Evolutionary conservation across 2,888 invertebrate genomes (phyloP).

Genomic region (Eristalis arbustorum): DNA sequence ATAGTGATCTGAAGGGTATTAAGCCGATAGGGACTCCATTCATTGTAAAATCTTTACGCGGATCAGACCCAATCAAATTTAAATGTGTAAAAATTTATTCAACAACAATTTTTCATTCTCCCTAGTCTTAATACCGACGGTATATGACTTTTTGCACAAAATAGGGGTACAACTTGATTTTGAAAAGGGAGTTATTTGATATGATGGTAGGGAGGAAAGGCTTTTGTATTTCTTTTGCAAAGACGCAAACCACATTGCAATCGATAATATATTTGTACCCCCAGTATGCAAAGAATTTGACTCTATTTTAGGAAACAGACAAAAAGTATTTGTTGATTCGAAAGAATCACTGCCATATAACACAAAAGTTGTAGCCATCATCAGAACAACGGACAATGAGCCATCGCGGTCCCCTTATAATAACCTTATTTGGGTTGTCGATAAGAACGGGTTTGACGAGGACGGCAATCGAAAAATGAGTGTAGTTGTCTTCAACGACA

Average conservation of each 20-base stretch:
- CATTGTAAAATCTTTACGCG: slow-evolving; percentile 5
- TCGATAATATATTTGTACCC: background rate
- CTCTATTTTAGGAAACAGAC: background rate
- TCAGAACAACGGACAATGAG: slow-evolving; percentile 32
- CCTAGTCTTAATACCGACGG: slow-evolving; percentile 21
- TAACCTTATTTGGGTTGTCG: slow-evolving; percentile 34
- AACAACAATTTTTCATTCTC: slow-evolving; percentile 23
- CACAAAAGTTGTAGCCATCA: slow-evolving; percentile 54
- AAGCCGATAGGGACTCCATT: background rate
- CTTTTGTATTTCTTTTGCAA: slow-evolving; percentile 2
- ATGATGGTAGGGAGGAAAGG: slow-evolving; percentile 1
- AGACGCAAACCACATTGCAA: background rate
- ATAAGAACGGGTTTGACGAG: slow-evolving; percentile 27
- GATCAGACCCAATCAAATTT: background rate
- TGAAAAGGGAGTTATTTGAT: slow-evolving; percentile 5
- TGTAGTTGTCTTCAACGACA: slow-evolving; percentile 29
- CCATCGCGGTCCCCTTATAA: slow-evolving; percentile 37
- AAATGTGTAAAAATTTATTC: slow-evolving; percentile 15
- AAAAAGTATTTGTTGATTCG: slow-evolving; percentile 25
- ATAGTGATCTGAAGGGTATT: background rate
- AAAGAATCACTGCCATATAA: slow-evolving; percentile 38
- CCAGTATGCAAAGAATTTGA: background rate
- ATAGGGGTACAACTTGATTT: slow-evolving; percentile 25
- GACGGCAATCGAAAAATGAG: slow-evolving; percentile 36
- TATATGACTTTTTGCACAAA: slow-evolving; percentile 23